These are phyloP conservation scores for Epsilonema sp. DNA, from an alignment of 2,888 invertebrate species.

Conservation along the genomic window DNA sequence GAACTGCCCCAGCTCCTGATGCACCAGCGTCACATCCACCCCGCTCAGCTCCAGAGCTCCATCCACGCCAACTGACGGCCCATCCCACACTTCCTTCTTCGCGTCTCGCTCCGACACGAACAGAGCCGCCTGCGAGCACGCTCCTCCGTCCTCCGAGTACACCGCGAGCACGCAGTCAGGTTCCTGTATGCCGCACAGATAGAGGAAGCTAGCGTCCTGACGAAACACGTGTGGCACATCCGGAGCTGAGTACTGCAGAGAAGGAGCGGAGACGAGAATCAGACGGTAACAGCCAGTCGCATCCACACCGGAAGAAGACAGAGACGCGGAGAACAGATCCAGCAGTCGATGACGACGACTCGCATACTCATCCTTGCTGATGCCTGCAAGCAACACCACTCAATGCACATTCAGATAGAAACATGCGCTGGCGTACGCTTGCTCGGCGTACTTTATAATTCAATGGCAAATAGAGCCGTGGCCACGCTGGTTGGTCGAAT, in stretches of 20 bases:
- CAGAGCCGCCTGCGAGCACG: constrained; percentile 19
- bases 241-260: not conserved
- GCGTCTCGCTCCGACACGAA: constrained; percentile 40
- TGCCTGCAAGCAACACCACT: too few species aligned
- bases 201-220: constrained; percentile 47
- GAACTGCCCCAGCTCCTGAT: not conserved
- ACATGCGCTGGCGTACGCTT: too few species aligned
- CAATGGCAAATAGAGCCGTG: too few species aligned
- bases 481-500: too few species aligned
- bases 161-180: constrained; percentile 49
- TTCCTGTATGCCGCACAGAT: constrained; percentile 42
- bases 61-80: constrained; percentile 55
- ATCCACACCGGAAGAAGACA: not conserved
- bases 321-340: not conserved
- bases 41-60: constrained; percentile 52
- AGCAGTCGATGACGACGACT: not conserved
- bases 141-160: constrained; percentile 4
- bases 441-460: too few species aligned
- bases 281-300: not conserved
- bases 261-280: not conserved
- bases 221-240: constrained; percentile 82
- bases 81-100: constrained; percentile 76
- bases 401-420: too few species aligned
- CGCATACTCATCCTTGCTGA: not conserved
- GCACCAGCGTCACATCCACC: constrained; percentile 42